phyloP scores from a whole-genome alignment of 2,113 vertebrate species.

The Corythornis cristatus region DNA sequence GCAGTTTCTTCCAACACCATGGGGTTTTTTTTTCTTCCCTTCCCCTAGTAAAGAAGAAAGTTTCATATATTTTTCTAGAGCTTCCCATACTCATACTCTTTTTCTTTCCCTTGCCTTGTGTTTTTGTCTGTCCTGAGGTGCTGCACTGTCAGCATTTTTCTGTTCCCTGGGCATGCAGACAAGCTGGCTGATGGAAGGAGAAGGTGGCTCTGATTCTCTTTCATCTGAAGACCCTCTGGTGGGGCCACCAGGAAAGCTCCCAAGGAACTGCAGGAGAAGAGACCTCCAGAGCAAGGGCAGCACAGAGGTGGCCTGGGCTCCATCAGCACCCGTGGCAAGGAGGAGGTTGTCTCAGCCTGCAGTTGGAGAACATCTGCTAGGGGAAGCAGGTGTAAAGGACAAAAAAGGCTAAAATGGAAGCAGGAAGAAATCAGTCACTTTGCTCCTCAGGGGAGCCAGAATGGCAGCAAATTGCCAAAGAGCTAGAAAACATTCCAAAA shows the following conservation, averaged over 20 bases:
- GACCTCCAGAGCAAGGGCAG: background rate
- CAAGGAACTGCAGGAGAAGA: background rate
- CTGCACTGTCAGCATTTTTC: background rate
- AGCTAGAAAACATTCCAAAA: background rate
- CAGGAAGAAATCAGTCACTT: background rate
- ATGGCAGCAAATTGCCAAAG: background rate
- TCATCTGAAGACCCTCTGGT: fast-evolving
- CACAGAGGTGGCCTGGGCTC: background rate
- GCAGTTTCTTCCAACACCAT: background rate
- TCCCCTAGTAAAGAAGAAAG: background rate
- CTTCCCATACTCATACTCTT: background rate
- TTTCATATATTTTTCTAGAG: background rate
- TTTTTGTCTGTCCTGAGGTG: background rate
- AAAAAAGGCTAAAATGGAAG: background rate
- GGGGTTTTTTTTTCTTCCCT: background rate
- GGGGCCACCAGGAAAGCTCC: background rate
- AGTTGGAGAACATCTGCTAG: background rate
- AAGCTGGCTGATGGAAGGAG: background rate
- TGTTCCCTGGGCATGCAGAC: background rate
- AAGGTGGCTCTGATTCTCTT: background rate
- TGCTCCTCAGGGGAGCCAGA: background rate
- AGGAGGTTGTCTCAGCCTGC: background rate
- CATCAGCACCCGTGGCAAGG: background rate
- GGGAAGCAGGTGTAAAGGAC: background rate
- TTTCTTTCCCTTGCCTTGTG: background rate